Evolutionary conservation across 2,888 invertebrate genomes (phyloP), one percentile per base, ranked within the genome.

Genomic region (Camponotus fellah): DNA sequence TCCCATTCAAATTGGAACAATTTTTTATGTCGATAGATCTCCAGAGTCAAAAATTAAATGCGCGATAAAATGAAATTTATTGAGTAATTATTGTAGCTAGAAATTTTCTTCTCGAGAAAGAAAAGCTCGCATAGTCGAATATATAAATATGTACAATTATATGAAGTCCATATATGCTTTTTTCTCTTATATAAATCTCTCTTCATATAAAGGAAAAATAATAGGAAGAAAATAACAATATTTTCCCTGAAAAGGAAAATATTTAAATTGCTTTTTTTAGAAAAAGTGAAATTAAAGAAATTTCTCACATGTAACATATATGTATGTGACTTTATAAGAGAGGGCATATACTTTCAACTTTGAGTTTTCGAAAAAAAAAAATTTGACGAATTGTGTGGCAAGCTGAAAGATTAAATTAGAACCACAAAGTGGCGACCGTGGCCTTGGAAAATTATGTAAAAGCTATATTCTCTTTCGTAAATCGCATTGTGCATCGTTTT

Each of bases 401-500:
- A n/a, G 6, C 17, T 53, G n/a, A 49, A 46, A 49, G 26, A 66
- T 49, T 49, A 6, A 37, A 40, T 56, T 6, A 12, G 10, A 14
- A 56, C 17, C 8, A 17, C 8, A 6, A 34, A 8, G 17, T 3
- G 12, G 6, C 43, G 58, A 69, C 60, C 69, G 32, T 69, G 79
- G 12, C 58, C 69, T 79, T 69, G 69, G n/a, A 6, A 17, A 43
- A 21, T 37, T 34, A 34, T 46, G 26, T 46, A 58, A 79, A 68
- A 58, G 43, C 37, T 43, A 26, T 14, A 56, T 56, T 12, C 40
- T 26, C 40, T 76, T 65, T 76, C 76, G 17, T 76, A 76, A 76
- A n/a, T 62, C 9, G 40, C 56, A 58, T 69, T 68, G 68, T 68
- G 32, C 5, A 17, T 60, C 58, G 34, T 34, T 60, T 60, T 46